Evolutionary conservation across 2,888 invertebrate genomes (phyloP), one percentile per base, ranked within the genome.

Genomic region (Cosmia pyralina): DNA sequence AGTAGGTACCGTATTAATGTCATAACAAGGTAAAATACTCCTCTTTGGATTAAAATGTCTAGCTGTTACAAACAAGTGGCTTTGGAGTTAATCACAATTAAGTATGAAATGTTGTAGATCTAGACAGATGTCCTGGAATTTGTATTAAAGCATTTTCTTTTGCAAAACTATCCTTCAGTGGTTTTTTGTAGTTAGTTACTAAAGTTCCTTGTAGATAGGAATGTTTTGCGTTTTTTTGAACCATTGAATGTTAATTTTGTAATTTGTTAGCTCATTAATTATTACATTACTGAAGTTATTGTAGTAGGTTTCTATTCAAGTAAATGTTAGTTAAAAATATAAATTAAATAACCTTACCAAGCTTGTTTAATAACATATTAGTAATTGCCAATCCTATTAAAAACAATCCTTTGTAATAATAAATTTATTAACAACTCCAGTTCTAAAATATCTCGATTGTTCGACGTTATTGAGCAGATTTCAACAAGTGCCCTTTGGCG

Each of bases 401-500:
- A 64, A 74, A 41, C 17, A 50, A 48, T 68, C n/a, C 41, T 38
- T 63, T 50, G 1, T 52, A 15, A 57, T 28, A 50, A 66, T 13
- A 22, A 44, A 65, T 15, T 44, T 44, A 65, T 57, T 38, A 38
- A 59, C n/a, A 13, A 41, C 6, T 50, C 4, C 7, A 38, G 15
- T 59, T 62, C 34, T 55, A 46, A 66, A 63, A 63, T 22, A 57
- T 22, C 22, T 75, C 34, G 13, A 57, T 58, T 66, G 28, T 50
- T 75, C 28, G 22, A 28, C 1, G 5, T 63, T 4, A 75, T 60
- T 48, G 68, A 65, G 52, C 77, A 77, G 53, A 76, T 77, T 66
- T 71, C 57, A 77, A 60, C 77, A 70, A 73, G 68, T 77, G 58
- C 60, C 28, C 65, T 70, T 63, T 69, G n/a, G 34, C 77, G 71